Base-by-base conservation (phyloP, 37 sponge, comb jelly and placozoan species). In the Hexactinellida sp. region DNA sequence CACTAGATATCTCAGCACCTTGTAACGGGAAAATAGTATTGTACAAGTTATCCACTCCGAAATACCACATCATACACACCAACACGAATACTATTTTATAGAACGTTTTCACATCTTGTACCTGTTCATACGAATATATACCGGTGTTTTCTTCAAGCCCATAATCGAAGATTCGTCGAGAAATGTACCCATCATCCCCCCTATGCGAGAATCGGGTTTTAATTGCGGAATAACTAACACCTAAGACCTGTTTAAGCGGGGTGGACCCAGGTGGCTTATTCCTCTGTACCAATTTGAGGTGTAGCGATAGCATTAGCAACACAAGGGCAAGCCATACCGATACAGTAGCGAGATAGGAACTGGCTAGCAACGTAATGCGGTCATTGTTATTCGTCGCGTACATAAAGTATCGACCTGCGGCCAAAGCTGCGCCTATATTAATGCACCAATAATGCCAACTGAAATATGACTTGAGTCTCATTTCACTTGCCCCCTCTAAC, bases 401-500 rank as follows among this genome's bases (percentile, higher is more conserved):
- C 9, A 47, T 47, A 23, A 63, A 25, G 34, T 21, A 63, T 63
- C 34, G 25, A 23, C 76, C 76, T 63, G 76, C 76, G 3, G 34
- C 76, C 5, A 63, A n/a, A 7, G 13, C 28, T 21, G 34, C 82
- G 82, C 85, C 89, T 21, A 88, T 0, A n/a, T 91, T 91, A 24
- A 86, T 83, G 71, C 54, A 51, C 91, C 91, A 91, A 52, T 91
- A 91, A 36, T 88, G 88, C 87, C 85, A 88, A 83, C 86, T 82
- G 54, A 91, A 88, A 37, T 84, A 91, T 0, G 91, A 88, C 39
- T 88, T 88, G 35, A 88, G 34, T 54, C 86, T 54, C 0, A 86
- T 86, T 0, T 83, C 83, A 16, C 84, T 38, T 21, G 86, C 82
- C 37, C 82, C 36, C 25, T 34, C 32, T 16, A 91, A 38, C 54